Conservation (phyloP, 1,140 invertebrate species). For the Nasonia vitripennis region DNA sequence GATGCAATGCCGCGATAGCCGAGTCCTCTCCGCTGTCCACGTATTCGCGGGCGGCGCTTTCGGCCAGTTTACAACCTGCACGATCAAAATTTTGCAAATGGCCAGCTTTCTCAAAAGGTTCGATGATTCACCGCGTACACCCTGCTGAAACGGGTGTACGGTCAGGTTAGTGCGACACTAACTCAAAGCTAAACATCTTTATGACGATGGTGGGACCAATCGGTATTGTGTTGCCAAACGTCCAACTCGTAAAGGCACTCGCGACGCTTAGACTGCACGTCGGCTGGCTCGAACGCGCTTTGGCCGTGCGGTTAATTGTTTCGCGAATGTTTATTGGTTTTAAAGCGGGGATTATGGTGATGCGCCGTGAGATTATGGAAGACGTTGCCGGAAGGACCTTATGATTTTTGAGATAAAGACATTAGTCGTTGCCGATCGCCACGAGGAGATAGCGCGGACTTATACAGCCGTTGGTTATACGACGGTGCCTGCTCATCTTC, state of each 20-base stretch:
- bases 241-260: neutral
- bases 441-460: neutral
- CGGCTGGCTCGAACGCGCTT: neutral
- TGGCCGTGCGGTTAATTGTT: conserved; percentile 25
- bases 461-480: neutral
- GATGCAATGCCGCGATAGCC: neutral
- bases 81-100: neutral
- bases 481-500: neutral
- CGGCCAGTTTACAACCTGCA: neutral
- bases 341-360: neutral
- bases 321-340: conserved; percentile 36
- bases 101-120: neutral
- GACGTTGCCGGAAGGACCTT: neutral
- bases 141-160: conserved; percentile 2
- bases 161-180: neutral
- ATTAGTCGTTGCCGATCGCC: conserved; percentile 12
- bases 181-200: conserved; percentile 10
- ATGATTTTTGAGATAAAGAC: conserved; percentile 27
- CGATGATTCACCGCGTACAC: neutral
- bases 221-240: neutral
- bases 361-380: neutral
- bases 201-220: neutral
- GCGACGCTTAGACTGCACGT: neutral
- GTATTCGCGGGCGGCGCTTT: neutral
- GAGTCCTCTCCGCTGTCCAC: neutral